A percentile compares a stretch with the other conserved stretches of the same genome.
Evolutionary conservation across 1,140 invertebrate genomes (phyloP).

Genomic region (Drosophila pandora): DNA sequence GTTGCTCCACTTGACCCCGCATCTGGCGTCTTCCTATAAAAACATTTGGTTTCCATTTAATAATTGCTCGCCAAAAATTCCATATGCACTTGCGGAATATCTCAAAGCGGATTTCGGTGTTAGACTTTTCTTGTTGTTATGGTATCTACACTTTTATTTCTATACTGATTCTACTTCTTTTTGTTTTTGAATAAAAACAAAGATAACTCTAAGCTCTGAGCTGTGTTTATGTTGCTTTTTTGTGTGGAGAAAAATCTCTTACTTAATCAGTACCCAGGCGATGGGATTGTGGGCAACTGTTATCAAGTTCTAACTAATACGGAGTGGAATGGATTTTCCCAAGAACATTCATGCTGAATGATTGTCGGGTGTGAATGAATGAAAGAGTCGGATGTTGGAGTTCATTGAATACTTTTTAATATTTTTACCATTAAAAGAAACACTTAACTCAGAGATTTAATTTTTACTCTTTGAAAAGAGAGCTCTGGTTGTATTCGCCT

Average conservation of each 20-base stretch:
- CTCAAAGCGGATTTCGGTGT: slow-evolving; percentile 69
- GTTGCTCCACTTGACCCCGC: slow-evolving; percentile 39
- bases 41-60: slow-evolving; percentile 69
- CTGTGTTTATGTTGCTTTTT: slow-evolving; percentile 28
- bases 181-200: background rate
- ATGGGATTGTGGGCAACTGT: slow-evolving; percentile 1
- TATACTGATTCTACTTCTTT: background rate
- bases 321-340: background rate
- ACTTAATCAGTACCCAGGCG: slow-evolving; percentile 11
- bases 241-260: slow-evolving; percentile 20
- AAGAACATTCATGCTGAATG: too few relatives aligned
- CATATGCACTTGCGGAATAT: slow-evolving; percentile 54
- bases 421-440: background rate
- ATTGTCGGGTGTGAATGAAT: too few relatives aligned
- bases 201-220: slow-evolving; percentile 22
- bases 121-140: slow-evolving; percentile 37
- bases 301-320: slow-evolving; percentile 6
- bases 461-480: background rate
- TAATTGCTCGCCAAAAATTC: slow-evolving; percentile 66
- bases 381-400: too few relatives aligned
- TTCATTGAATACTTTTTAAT: too few relatives aligned
- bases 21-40: slow-evolving; percentile 55
- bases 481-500: background rate
- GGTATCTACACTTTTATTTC: background rate
- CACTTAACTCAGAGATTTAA: background rate